A percentile compares a stretch with the other conserved stretches of the same genome.
Conservation (phyloP, 2,888 invertebrate genomes). For the Matsumyia berberina region DNA sequence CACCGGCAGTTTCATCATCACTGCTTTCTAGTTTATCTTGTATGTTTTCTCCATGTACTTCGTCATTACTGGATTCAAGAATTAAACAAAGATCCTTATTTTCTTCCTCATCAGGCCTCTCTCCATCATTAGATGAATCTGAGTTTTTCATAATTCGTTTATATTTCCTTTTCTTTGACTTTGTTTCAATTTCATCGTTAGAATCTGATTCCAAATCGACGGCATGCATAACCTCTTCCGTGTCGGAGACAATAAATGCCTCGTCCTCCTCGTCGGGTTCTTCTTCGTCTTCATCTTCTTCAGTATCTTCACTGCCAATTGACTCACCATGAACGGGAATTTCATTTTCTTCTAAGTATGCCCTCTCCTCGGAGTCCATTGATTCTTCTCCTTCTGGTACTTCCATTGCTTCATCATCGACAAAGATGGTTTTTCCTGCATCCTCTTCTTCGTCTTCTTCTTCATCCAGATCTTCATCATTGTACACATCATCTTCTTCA, state of each 20-base stretch:
- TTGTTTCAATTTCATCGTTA: conserved; percentile 16
- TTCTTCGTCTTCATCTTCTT: conserved; percentile 84
- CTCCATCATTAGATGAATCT: conserved; percentile 45
- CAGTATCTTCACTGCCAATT: conserved; percentile 84
- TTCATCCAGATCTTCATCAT: conserved; percentile 51
- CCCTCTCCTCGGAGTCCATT: conserved; percentile 85
- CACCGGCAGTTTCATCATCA: not conserved
- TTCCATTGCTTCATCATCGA: conserved; percentile 81
- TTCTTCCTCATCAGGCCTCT: not conserved
- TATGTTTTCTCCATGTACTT: not conserved
- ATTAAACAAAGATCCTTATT: conserved; percentile 31
- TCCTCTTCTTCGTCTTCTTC: conserved; percentile 61
- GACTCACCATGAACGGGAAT: conserved; percentile 85
- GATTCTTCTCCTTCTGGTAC: conserved; percentile 81
- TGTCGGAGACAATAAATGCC: conserved; percentile 86
- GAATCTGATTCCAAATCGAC: conserved; percentile 2
- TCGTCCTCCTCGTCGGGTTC: conserved; percentile 85
- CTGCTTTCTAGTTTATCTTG: not conserved
- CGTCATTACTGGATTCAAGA: conserved; percentile 24
- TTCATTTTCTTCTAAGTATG: conserved; percentile 85
- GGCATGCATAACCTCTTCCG: conserved; percentile 43
- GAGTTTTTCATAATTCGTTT: conserved; percentile 28
- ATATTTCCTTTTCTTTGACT: conserved; percentile 23
- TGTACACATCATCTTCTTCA: conserved; percentile 50
- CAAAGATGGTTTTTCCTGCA: conserved; percentile 77